These are phyloP conservation scores for Drosophila aff. DNA, from an alignment of 1,140 invertebrate genomes.

Conservation along the genomic window DNA sequence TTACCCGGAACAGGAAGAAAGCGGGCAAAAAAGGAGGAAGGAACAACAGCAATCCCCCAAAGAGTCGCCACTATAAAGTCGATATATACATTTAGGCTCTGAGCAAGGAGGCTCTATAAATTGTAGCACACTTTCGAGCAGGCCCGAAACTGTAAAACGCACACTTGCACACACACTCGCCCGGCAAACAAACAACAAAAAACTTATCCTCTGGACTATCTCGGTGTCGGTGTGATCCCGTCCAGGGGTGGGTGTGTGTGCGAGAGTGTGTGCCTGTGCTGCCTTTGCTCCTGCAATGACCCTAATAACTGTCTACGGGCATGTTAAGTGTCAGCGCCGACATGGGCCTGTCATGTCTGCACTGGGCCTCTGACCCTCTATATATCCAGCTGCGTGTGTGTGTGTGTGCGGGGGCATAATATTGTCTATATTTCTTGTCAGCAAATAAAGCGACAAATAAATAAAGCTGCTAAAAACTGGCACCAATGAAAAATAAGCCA, in stretches of 20 bases:
- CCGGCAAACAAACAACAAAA: conserved; percentile 31
- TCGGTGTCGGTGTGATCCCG: conserved; percentile 5
- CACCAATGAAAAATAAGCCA: conserved; percentile 53
- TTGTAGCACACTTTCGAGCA: conserved; percentile 71
- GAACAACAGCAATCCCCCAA: conserved; percentile 29
- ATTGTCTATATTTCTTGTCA: conserved; percentile 82
- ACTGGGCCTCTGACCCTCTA: conserved; percentile 39
- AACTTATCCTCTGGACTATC: conserved; percentile 49
- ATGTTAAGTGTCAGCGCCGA: conserved; percentile 82
- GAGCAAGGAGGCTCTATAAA: conserved; percentile 64
- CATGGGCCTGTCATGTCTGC: conserved; percentile 74
- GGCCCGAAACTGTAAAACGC: conserved; percentile 71
- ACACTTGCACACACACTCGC: conserved; percentile 50
- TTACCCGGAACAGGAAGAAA: conserved; percentile 23
- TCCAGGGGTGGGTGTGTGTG: neutral
- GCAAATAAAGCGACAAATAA: conserved; percentile 81
- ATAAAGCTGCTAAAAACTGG: conserved; percentile 78
- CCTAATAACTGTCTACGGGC: conserved; percentile 82
- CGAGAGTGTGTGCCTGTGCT: conserved; percentile 13
- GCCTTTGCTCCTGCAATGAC: conserved; percentile 54
- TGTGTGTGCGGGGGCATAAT: conserved; percentile 54
- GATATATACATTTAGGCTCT: conserved; percentile 77
- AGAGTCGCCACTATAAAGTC: conserved; percentile 71
- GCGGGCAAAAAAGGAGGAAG: conserved; percentile 24
- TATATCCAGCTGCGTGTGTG: conserved; percentile 21